Percentiles rank a stretch among this genome's conserved stretches.
Evolutionary conservation across 2,797 vertebrate genomes (phyloP).

Genomic region (Manis javanica): DNA sequence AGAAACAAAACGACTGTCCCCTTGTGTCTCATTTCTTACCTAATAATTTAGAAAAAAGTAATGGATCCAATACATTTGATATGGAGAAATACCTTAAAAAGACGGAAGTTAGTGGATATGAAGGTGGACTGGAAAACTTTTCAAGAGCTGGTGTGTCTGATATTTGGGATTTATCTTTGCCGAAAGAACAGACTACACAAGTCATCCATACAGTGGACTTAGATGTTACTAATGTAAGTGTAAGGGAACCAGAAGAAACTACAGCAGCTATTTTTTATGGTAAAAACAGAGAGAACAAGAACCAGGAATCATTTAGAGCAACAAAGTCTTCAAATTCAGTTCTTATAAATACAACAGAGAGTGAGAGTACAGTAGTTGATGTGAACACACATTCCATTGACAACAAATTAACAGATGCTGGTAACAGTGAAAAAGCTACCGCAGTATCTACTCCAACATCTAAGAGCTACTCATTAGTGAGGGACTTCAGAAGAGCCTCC

Average conservation of each 20-base stretch:
- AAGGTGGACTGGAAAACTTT: constrained; percentile 79
- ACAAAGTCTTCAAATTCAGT: background rate
- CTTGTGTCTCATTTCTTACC: constrained; percentile 18
- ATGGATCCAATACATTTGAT: constrained; percentile 87
- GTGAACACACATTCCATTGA: background rate
- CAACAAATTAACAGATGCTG: background rate
- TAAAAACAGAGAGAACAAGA: background rate
- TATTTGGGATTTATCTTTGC: constrained; percentile 73
- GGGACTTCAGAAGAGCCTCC: constrained; percentile 60
- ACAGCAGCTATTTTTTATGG: background rate
- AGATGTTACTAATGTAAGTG: constrained; percentile 52
- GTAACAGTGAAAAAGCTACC: constrained; percentile 14
- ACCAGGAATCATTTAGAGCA: constrained; percentile 36
- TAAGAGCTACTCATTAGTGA: constrained; percentile 42
- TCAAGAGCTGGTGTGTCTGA: constrained; percentile 65
- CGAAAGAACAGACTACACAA: constrained; percentile 55
- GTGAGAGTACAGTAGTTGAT: background rate
- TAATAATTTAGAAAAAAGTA: constrained; percentile 85
- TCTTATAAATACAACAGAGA: background rate
- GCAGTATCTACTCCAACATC: background rate
- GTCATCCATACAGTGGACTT: constrained; percentile 47
- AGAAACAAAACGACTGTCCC: constrained; percentile 38
- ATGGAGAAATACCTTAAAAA: constrained; percentile 95
- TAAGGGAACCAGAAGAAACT: constrained; percentile 43
- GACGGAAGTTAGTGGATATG: constrained; percentile 84